Evolutionary conservation across 2,797 vertebrate species (phyloP).

Genomic region (Aselliscus stoliczkanus): DNA sequence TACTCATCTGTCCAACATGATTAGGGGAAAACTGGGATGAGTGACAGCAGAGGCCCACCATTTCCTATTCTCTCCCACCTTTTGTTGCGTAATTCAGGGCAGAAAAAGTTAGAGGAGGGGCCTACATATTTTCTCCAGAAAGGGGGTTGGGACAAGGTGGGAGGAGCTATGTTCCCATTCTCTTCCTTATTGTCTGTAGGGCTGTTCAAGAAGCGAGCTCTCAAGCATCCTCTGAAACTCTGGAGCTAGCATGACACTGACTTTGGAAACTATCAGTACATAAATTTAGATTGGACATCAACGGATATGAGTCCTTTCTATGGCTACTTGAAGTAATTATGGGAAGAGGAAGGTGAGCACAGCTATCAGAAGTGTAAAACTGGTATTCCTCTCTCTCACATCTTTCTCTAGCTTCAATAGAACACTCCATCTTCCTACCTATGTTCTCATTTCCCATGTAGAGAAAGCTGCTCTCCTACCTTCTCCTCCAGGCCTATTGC

Average conservation of each 20-base stretch:
- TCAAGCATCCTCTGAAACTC: neutral
- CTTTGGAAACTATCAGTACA: neutral
- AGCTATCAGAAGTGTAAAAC: neutral
- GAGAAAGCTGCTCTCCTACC: neutral
- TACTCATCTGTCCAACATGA: neutral
- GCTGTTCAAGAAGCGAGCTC: neutral
- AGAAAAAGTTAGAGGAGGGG: neutral
- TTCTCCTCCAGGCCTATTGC: neutral
- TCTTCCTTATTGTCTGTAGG: neutral
- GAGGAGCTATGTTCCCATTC: neutral
- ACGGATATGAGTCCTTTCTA: neutral
- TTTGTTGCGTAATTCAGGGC: neutral
- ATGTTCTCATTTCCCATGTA: neutral
- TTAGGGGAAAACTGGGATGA: neutral
- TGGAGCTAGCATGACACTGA: neutral
- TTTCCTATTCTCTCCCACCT: neutral
- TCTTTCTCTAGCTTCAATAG: neutral
- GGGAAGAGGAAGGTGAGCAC: neutral
- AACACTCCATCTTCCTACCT: neutral
- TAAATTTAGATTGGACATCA: neutral
- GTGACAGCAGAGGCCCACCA: neutral
- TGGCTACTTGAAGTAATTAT: neutral
- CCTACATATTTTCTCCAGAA: neutral
- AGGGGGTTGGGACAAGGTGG: neutral
- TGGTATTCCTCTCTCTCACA: neutral